Conservation (phyloP, 92 coral and sea anemone species). For the Phenganax marumi region DNA sequence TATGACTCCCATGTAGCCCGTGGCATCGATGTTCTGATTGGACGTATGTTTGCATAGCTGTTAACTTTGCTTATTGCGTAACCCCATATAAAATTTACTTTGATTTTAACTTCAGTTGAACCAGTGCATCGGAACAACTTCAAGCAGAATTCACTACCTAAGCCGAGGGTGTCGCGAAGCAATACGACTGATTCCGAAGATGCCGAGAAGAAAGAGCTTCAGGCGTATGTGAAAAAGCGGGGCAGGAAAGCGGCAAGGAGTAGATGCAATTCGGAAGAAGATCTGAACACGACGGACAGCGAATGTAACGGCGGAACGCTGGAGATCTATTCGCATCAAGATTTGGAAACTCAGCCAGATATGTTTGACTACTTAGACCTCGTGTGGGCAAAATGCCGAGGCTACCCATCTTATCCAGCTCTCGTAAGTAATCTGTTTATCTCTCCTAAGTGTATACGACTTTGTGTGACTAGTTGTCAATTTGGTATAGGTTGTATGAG, state of each 20-base stretch:
- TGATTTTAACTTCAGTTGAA: background rate
- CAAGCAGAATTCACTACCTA: constrained; percentile 75
- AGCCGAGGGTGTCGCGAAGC: constrained; percentile 86
- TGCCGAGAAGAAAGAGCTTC: constrained; percentile 58
- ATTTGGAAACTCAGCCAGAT: constrained; percentile 67
- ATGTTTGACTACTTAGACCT: constrained; percentile 84
- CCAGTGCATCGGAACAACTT: constrained; percentile 50
- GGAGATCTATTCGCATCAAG: constrained; percentile 70
- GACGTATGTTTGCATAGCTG: no score
- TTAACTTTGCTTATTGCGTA: no score
- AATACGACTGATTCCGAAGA: constrained; percentile 98
- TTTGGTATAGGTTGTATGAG: no score
- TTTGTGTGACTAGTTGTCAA: no score
- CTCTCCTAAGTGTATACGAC: background rate
- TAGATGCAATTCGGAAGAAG: constrained; percentile 87
- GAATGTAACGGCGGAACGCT: constrained; percentile 79
- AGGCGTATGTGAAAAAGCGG: constrained; percentile 49
- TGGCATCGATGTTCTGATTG: no score
- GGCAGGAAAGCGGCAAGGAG: constrained; percentile 73
- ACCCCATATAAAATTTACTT: no score
- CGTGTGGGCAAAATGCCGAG: constrained; percentile 99
- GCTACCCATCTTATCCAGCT: constrained; percentile 98
- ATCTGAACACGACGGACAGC: constrained; percentile 89
- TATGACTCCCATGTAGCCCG: no score
- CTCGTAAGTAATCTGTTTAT: constrained; percentile 57